These are phyloP conservation scores for Charadrius vociferus DNA, from an alignment of 2,113 vertebrate genomes.

Conservation along the genomic window DNA sequence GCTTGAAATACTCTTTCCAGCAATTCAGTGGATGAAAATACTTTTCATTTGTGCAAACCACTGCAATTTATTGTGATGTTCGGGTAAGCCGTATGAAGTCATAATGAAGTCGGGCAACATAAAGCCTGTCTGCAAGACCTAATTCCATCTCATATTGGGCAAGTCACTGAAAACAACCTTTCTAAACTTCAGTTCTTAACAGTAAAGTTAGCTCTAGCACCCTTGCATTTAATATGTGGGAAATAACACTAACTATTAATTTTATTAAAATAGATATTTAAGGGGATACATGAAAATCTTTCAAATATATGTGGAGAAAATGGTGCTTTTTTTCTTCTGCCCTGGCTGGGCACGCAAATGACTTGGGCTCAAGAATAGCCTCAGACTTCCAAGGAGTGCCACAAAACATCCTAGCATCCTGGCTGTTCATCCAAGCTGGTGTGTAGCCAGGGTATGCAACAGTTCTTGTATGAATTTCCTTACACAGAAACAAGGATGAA, in stretches of 20 bases:
- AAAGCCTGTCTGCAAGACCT: background rate
- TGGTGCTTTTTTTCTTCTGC: background rate
- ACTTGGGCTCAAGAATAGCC: background rate
- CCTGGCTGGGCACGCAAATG: background rate
- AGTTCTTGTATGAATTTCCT: background rate
- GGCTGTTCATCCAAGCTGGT: background rate
- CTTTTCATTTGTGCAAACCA: background rate
- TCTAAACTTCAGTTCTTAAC: background rate
- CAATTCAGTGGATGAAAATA: background rate
- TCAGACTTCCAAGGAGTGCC: background rate
- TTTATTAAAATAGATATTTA: background rate
- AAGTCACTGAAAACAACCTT: background rate
- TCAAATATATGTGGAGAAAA: background rate
- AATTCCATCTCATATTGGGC: background rate
- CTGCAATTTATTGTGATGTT: background rate
- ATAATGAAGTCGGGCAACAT: background rate
- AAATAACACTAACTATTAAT: background rate
- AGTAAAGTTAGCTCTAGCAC: background rate
- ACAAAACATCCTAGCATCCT: background rate
- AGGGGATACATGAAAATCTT: background rate
- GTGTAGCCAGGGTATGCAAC: fast-evolving
- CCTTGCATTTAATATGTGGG: background rate
- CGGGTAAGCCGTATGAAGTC: background rate
- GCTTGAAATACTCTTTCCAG: background rate
- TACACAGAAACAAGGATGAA: background rate